Base-by-base conservation (phyloP, 2,113 vertebrate species). In the Myotis brandtii region DNA sequence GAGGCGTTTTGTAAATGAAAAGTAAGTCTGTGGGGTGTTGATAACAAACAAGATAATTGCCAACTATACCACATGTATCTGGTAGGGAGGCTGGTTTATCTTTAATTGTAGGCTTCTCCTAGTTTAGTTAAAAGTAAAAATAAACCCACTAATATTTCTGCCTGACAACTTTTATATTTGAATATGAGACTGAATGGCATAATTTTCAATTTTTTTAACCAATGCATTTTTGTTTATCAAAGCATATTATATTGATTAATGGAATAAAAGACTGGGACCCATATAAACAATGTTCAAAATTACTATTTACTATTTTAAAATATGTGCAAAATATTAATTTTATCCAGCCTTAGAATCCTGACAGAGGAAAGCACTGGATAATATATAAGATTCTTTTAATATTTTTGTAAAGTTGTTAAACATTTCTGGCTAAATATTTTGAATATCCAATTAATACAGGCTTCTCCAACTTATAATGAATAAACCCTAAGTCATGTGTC, bases 1-100 rank as follows among this genome's bases (percentile, higher is more conserved):
- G 52, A 92, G 89, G 69, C 70, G 70, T 0, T 95, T 93, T 86
- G 48, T 93, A 95, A 95, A 87, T 83, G 43, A 89, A 80, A 89
- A 86, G 43, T 50, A 83, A 76, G 43, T 94, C 48, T 72, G 67
- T 90, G 52, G 25, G n/a, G 69, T 67, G 56, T 85, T 56, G 64
- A 94, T 52, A 94, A 86, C 5, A 62, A 56, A 87, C 9, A 80
- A 89, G 5, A 73, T 67, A 46, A 18, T n/a, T 94, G 43, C 54
- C 82, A 89, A 64, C 9, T 79, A 37, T 30, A 64, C 5, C 32
- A 88, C 2, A 1, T 32, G 75, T 14, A 89, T 40, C 43, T 75
- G 62, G 13, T 76, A 50, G 17, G 16, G 80, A 1, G 27, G n/a
- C 4, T 37, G 6, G 6, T 59, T 91, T 95, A 56, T 56, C 50